Percentiles rank a stretch among this genome's conserved stretches.
Conservation (phyloP, 2,888 invertebrate genomes). For the Tenthredo mesomela region DNA sequence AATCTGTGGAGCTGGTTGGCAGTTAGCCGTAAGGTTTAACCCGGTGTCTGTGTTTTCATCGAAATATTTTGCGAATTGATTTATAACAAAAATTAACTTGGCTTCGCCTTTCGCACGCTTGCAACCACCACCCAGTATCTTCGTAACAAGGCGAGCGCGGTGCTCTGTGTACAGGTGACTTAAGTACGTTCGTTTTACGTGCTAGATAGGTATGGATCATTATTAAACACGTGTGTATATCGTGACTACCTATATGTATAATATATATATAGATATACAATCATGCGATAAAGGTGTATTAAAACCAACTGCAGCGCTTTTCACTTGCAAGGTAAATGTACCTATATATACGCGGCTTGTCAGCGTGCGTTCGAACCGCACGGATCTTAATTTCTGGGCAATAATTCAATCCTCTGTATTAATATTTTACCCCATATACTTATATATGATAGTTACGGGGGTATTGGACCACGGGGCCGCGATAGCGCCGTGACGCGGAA, state of each 20-base stretch:
- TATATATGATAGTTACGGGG: neutral
- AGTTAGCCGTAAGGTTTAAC: neutral
- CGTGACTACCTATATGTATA: too few species aligned
- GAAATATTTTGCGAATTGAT: constrained; percentile 32
- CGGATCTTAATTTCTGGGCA: constrained; percentile 49
- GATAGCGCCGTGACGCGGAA: constrained; percentile 16
- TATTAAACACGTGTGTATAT: neutral
- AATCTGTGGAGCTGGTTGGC: neutral
- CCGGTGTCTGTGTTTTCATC: constrained; percentile 4
- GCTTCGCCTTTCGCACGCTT: constrained; percentile 2
- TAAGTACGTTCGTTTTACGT: constrained; percentile 28
- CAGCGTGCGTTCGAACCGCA: constrained; percentile 49
- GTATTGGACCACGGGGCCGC: neutral
- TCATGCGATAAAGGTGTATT: neutral
- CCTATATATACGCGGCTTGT: constrained; percentile 23
- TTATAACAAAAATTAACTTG: constrained; percentile 20
- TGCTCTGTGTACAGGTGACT: constrained; percentile 31
- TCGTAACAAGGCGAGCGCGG: neutral
- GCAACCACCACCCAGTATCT: neutral
- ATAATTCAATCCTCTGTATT: constrained; percentile 44
- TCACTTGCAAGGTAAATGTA: constrained; percentile 31
- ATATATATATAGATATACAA: neutral
- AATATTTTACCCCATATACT: constrained; percentile 34
- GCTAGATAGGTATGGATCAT: constrained; percentile 20
- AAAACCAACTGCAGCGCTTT: constrained; percentile 28